Evolutionary conservation across 2,888 invertebrate genomes (phyloP).

Genomic region (Paralinhomoeus sp.): DNA sequence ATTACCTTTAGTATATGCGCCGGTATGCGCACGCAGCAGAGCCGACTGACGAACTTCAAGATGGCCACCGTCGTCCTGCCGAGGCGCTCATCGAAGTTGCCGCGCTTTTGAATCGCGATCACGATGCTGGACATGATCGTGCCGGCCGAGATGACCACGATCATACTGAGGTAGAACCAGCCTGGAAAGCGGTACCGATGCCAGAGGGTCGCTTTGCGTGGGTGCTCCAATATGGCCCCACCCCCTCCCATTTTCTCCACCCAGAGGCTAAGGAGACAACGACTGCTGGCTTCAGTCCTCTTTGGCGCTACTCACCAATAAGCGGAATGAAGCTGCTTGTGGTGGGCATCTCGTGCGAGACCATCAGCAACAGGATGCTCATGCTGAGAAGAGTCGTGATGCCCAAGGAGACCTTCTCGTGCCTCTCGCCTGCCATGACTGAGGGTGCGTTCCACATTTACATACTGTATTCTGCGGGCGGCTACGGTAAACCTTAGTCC

Average conservation of each 20-base stretch:
- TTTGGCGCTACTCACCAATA: constrained; percentile 20
- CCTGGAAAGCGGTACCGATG: constrained; percentile 21
- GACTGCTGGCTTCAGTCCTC: not conserved
- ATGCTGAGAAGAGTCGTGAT: constrained; percentile 28
- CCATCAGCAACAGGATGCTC: constrained; percentile 28
- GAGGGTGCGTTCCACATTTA: too few relatives aligned
- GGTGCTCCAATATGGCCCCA: too few relatives aligned
- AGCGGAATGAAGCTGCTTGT: constrained; percentile 28
- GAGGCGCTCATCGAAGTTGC: constrained; percentile 17
- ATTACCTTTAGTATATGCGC: too few relatives aligned
- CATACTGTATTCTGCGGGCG: too few relatives aligned
- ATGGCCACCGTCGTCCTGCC: not conserved
- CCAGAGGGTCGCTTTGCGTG: too few relatives aligned
- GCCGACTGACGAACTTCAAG: too few relatives aligned
- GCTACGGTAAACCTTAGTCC: too few relatives aligned
- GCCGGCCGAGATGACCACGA: constrained; percentile 26
- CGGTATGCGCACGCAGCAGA: too few relatives aligned
- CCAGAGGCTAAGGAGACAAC: not conserved
- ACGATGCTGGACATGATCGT: constrained; percentile 27
- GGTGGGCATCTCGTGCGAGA: constrained; percentile 28
- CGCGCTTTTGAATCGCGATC: constrained; percentile 27
- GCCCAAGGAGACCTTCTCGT: constrained; percentile 15
- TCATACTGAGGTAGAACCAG: constrained; percentile 27
- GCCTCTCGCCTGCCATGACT: constrained; percentile 15
- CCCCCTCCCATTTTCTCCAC: not conserved